Conservation (phyloP, 53 echinoderm and acorn worm genomes). For the Mesocentrotus franciscanus region DNA sequence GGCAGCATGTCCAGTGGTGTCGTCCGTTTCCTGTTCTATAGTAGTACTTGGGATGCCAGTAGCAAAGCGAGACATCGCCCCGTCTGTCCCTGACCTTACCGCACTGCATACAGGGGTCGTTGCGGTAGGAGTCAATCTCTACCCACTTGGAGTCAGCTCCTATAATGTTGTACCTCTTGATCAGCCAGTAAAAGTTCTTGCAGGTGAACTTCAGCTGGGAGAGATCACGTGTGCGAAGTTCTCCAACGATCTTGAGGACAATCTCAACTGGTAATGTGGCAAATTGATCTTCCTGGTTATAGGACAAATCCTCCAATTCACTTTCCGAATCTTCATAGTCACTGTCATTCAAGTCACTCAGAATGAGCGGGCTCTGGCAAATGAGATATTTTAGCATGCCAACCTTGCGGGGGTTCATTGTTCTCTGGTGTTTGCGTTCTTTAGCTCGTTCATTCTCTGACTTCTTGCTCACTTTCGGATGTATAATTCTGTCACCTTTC, state of each 20-base stretch:
- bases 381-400: conserved; percentile 80
- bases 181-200: conserved; percentile 93
- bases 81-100: conserved; percentile 93
- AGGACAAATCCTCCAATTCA: conserved; percentile 74
- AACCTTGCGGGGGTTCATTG: conserved; percentile 73
- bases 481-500: not conserved
- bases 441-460: not conserved
- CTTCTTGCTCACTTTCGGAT: conserved; percentile 2
- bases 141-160: conserved; percentile 84
- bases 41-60: conserved; percentile 95
- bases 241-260: conserved; percentile 84
- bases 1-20: conserved; percentile 95
- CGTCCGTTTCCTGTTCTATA: conserved; percentile 87
- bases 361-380: conserved; percentile 79
- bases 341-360: conserved; percentile 68
- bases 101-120: conserved; percentile 97
- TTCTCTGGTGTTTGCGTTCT: conserved; percentile 38
- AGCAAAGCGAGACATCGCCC: conserved; percentile 95
- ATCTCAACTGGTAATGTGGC: conserved; percentile 81
- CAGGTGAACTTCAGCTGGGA: conserved; percentile 88
- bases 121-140: conserved; percentile 71
- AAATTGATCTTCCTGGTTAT: conserved; percentile 71
- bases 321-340: conserved; percentile 77
- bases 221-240: conserved; percentile 81
- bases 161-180: conserved; percentile 82